Conservation (phyloP, 1,140 invertebrate species). For the Drosophila teissieri region DNA sequence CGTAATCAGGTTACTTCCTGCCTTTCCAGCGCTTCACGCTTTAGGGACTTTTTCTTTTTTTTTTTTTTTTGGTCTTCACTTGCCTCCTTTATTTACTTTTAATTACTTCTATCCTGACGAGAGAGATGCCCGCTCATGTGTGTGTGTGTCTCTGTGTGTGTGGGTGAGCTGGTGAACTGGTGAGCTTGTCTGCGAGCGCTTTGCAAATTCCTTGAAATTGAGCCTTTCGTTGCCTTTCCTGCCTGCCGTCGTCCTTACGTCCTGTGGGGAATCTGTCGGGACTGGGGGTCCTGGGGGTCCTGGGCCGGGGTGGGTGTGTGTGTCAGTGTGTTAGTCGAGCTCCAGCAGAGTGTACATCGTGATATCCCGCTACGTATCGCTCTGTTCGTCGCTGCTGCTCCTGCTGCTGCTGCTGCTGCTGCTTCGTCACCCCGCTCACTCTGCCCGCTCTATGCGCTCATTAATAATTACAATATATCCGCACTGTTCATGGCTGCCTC, state of each 20-base stretch:
- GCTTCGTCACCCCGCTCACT: slow-evolving; percentile 26
- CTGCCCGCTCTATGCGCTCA: slow-evolving; percentile 47
- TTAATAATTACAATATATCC: slow-evolving; percentile 62
- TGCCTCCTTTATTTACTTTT: slow-evolving; percentile 62
- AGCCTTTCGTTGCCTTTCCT: slow-evolving; percentile 61
- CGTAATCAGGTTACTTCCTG: slow-evolving; percentile 49
- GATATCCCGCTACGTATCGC: slow-evolving; percentile 59
- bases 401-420: slow-evolving; percentile 2
- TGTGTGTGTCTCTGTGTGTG: slow-evolving; percentile 1
- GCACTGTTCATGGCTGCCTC: slow-evolving; percentile 46
- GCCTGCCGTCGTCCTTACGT: slow-evolving; percentile 9
- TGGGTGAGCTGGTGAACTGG: not conserved
- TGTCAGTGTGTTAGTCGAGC: slow-evolving; percentile 48
- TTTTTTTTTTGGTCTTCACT: slow-evolving; percentile 22
- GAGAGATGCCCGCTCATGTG: slow-evolving; percentile 34
- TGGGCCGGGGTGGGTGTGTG: slow-evolving; percentile 16
- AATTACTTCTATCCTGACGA: slow-evolving; percentile 62
- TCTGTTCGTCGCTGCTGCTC: slow-evolving; percentile 29
- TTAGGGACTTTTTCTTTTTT: slow-evolving; percentile 17
- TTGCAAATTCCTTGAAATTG: slow-evolving; percentile 70
- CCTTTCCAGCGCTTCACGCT: slow-evolving; percentile 14
- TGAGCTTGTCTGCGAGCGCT: slow-evolving; percentile 21
- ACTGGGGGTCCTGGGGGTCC: slow-evolving; percentile 1
- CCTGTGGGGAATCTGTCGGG: slow-evolving; percentile 51
- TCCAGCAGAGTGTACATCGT: slow-evolving; percentile 59